Evolutionary conservation across 2,888 invertebrate species (phyloP).

Genomic region (Drosophila koepferae): DNA sequence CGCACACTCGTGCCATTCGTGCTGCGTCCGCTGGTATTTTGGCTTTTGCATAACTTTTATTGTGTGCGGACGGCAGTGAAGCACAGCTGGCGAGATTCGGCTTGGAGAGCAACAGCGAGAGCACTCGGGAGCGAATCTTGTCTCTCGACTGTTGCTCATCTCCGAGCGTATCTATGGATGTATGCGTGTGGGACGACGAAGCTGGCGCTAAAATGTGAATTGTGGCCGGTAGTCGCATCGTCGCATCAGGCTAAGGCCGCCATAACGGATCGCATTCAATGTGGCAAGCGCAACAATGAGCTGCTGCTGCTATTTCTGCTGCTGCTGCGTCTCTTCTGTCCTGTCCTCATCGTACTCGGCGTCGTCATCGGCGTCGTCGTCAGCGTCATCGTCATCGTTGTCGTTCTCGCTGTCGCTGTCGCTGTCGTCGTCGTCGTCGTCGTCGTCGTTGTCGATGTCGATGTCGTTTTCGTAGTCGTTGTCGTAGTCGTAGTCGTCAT

Average conservation of each 20-base stretch:
- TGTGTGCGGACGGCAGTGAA: slow-evolving; percentile 54
- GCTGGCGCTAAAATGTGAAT: slow-evolving; percentile 73
- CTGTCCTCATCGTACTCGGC: slow-evolving; percentile 17
- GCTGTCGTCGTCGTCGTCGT: slow-evolving; percentile 4
- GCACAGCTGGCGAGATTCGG: slow-evolving; percentile 52
- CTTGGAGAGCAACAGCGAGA: slow-evolving; percentile 63
- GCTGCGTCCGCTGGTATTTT: slow-evolving; percentile 64
- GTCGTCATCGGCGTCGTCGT: slow-evolving; percentile 10
- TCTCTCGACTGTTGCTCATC: slow-evolving; percentile 76
- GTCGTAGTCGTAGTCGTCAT: slow-evolving; percentile 42
- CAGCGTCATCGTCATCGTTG: neutral
- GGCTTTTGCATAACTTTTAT: slow-evolving; percentile 78
- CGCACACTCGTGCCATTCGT: slow-evolving; percentile 15
- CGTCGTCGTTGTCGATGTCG: slow-evolving; percentile 10
- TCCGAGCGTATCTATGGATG: slow-evolving; percentile 39
- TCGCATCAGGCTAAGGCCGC: slow-evolving; percentile 79
- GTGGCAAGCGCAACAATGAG: slow-evolving; percentile 82
- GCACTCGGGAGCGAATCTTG: slow-evolving; percentile 61
- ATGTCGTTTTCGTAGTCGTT: slow-evolving; percentile 31
- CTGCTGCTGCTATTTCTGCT: slow-evolving; percentile 59
- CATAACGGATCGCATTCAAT: slow-evolving; percentile 82
- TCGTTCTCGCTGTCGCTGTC: slow-evolving; percentile 18
- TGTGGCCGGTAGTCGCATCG: slow-evolving; percentile 82
- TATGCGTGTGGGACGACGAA: slow-evolving; percentile 51
- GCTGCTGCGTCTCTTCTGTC: slow-evolving; percentile 37